phyloP scores from a whole-genome alignment of 1,140 invertebrate species.

The Drosophila kurseongensis region DNA sequence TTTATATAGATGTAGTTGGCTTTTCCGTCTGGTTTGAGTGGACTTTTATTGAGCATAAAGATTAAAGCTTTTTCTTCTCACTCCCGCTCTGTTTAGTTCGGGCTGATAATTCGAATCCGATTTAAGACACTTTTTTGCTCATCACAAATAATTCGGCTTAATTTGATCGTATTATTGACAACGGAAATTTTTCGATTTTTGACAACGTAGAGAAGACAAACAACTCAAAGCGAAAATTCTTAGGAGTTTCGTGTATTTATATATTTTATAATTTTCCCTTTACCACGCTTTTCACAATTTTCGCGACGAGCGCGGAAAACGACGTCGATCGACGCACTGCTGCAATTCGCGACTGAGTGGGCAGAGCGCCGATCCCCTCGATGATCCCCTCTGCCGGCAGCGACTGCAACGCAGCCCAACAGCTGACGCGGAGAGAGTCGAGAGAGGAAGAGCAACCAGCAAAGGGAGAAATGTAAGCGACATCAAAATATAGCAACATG shows the following conservation, averaged over 20 bases:
- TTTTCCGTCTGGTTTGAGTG: not conserved
- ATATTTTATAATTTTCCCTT: constrained; percentile 6
- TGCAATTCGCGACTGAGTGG: constrained; percentile 35
- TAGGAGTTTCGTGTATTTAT: not conserved
- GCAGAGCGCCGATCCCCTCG: constrained; percentile 6
- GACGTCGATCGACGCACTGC: constrained; percentile 45
- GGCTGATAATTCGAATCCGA: not conserved
- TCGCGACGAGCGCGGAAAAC: constrained; percentile 30
- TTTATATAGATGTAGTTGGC: constrained; percentile 1
- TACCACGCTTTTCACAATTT: constrained; percentile 8
- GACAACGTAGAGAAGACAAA: constrained; percentile 10
- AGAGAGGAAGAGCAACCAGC: constrained; percentile 11
- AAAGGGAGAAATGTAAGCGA: not conserved
- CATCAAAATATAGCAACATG: constrained; percentile 19
- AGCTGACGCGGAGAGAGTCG: constrained; percentile 3
- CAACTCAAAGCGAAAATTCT: constrained; percentile 5
- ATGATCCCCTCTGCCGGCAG: constrained; percentile 9
- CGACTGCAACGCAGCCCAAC: constrained; percentile 19
- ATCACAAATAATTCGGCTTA: constrained; percentile 12
- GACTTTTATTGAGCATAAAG: constrained; percentile 7
- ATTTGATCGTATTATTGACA: constrained; percentile 32
- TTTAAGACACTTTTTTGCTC: constrained; percentile 13
- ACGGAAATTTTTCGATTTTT: constrained; percentile 15
- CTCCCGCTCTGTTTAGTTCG: not conserved
- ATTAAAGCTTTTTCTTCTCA: not conserved